A percentile compares a stretch with the other conserved stretches of the same genome.
These are phyloP conservation scores for Sphecodes monilicornis DNA, from an alignment of 2,888 invertebrate genomes.

Conservation along the genomic window DNA sequence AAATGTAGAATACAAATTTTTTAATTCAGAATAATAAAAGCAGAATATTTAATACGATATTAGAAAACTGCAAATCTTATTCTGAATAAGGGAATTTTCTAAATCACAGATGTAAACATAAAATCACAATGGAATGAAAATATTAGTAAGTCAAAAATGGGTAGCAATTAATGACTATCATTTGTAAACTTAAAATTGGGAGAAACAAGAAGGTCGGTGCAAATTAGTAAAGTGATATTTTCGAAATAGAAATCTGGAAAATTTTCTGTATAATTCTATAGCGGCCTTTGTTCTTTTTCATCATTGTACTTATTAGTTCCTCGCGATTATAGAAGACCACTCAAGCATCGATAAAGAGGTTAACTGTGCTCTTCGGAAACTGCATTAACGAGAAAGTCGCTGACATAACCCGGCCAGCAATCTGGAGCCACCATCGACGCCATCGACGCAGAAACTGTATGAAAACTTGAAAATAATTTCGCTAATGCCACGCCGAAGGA, in stretches of 20 bases:
- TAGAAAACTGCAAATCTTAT: not conserved
- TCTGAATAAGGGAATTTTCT: not conserved
- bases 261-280: not conserved
- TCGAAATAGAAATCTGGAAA: not conserved
- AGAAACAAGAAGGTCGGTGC: not conserved
- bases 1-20: too few relatives aligned
- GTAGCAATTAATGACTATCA: not conserved
- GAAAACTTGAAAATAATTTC: slow-evolving; percentile 81
- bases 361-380: slow-evolving; percentile 43
- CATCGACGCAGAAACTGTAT: slow-evolving; percentile 74
- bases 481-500: slow-evolving; percentile 66
- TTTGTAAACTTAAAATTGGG: not conserved
- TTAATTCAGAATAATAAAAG: too few relatives aligned
- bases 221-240: not conserved
- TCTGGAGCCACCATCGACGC: slow-evolving; percentile 68
- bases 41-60: too few relatives aligned
- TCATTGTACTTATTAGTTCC: not conserved
- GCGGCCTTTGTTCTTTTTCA: not conserved
- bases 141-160: not conserved
- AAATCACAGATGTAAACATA: not conserved
- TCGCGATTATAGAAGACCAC: slow-evolving; percentile 3
- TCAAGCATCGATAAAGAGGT: slow-evolving; percentile 60
- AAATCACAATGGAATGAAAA: not conserved
- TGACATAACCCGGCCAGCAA: slow-evolving; percentile 62
- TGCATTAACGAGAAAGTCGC: slow-evolving; percentile 53